Evolutionary conservation across 2,888 invertebrate genomes (phyloP).

Genomic region (Mythimna impura): DNA sequence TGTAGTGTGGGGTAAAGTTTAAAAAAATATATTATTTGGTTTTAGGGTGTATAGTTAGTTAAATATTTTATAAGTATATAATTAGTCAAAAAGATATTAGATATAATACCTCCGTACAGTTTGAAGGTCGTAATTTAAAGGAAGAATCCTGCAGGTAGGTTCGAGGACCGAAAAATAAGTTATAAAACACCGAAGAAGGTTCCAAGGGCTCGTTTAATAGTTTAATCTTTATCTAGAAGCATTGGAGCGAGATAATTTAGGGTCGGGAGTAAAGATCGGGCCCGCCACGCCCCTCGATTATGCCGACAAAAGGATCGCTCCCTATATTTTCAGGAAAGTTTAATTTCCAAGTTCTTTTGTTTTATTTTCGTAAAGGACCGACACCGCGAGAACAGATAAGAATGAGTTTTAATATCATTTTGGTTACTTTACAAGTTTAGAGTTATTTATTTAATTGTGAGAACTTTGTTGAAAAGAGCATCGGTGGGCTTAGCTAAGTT

Average conservation of each 20-base stretch:
- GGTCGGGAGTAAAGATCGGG: constrained; percentile 70
- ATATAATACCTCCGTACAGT: constrained; percentile 13
- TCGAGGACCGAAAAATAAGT: constrained; percentile 48
- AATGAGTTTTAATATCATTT: constrained; percentile 49
- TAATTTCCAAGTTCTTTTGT: constrained; percentile 76
- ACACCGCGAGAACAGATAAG: constrained; percentile 52
- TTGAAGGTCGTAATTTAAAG: constrained; percentile 44
- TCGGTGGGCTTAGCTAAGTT: not conserved
- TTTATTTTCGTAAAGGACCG: constrained; percentile 54
- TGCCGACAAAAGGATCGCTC: constrained; percentile 69
- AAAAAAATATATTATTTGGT: too few species aligned
- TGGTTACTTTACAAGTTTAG: constrained; percentile 41
- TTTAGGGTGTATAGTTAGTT: too few species aligned
- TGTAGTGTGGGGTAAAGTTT: too few species aligned
- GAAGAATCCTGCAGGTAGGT: constrained; percentile 33
- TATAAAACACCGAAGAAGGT: constrained; percentile 58
- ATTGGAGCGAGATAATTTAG: constrained; percentile 77
- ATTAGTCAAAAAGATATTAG: too few species aligned
- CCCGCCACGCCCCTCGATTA: constrained; percentile 70
- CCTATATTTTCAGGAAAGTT: constrained; percentile 71
- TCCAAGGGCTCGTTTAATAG: constrained; percentile 68
- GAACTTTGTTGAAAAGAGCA: not conserved
- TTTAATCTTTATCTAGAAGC: constrained; percentile 79
- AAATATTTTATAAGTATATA: too few species aligned
- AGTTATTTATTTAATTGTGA: constrained; percentile 29